Percentiles rank a stretch among this genome's conserved stretches.
phyloP scores from a whole-genome alignment of 2,113 vertebrate genomes.

The Clarias magur region DNA sequence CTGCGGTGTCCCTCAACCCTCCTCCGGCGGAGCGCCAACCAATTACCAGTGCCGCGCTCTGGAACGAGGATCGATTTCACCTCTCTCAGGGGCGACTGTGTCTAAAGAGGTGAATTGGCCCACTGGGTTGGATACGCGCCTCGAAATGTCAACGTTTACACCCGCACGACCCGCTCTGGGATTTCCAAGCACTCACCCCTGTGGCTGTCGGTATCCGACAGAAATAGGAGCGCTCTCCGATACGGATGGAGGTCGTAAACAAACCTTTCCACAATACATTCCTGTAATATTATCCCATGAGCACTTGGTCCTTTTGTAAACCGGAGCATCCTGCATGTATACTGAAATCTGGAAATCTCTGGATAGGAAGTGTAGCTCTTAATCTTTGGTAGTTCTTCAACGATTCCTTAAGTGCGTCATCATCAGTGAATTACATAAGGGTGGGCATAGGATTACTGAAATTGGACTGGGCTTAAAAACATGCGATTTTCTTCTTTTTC shows the following conservation, averaged over 20 bases:
- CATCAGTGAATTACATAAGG: not conserved
- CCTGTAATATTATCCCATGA: not conserved
- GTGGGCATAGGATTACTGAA: not conserved
- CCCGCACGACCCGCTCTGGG: constrained; percentile 27
- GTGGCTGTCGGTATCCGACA: not conserved
- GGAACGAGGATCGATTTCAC: constrained; percentile 56
- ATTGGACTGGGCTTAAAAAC: not conserved
- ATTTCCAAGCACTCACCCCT: not conserved
- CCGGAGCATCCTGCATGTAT: not conserved
- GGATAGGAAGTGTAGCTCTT: not conserved
- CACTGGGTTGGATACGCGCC: constrained; percentile 35
- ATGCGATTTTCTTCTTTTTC: not conserved
- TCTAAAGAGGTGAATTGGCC: constrained; percentile 49
- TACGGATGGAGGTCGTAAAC: not conserved
- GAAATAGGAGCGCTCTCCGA: not conserved
- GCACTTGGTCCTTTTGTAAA: not conserved
- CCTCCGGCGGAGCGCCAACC: constrained; percentile 38
- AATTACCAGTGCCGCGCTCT: constrained; percentile 54
- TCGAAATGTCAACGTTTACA: constrained; percentile 54
- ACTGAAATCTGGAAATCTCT: not conserved
- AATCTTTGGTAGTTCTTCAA: not conserved
- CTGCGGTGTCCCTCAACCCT: constrained; percentile 27
- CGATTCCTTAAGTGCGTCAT: too few relatives aligned
- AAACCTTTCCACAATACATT: not conserved
- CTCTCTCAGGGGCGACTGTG: constrained; percentile 35